Percentiles rank a stretch among this genome's conserved stretches.
Evolutionary conservation across 2,113 vertebrate species (phyloP).

Genomic region (Helogale parvula): DNA sequence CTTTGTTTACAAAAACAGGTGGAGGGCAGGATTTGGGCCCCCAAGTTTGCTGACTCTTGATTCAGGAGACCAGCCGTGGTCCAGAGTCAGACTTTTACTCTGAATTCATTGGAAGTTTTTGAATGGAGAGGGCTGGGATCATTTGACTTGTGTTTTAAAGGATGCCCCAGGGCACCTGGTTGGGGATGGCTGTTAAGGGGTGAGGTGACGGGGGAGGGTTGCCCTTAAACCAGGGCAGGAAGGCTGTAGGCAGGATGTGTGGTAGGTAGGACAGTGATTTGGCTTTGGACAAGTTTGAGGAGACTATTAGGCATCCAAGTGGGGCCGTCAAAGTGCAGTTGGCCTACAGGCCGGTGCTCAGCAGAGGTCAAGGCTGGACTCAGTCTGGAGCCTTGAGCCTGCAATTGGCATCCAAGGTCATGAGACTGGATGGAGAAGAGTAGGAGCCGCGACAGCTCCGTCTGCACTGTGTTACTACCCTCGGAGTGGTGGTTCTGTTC

Average conservation of each 20-base stretch:
- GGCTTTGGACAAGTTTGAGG: not conserved
- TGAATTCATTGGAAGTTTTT: not conserved
- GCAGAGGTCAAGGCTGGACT: not conserved
- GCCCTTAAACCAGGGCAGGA: not conserved
- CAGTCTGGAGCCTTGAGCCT: not conserved
- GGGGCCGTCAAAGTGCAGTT: not conserved
- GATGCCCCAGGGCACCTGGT: not conserved
- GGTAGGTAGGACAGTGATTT: not conserved
- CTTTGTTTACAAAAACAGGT: not conserved
- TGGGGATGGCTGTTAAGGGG: not conserved
- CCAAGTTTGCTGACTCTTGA: not conserved
- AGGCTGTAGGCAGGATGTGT: not conserved
- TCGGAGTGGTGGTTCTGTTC: not conserved
- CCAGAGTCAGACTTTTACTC: not conserved
- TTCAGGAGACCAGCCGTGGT: not conserved
- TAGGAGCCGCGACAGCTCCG: not conserved
- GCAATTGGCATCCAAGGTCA: not conserved
- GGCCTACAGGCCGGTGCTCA: not conserved
- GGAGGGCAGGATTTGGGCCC: not conserved
- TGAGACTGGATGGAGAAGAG: not conserved
- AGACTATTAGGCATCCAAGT: not conserved
- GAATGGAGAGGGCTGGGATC: not conserved
- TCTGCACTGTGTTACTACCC: not conserved
- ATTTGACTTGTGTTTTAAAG: not conserved
- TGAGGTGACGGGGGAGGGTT: not conserved